Percentiles rank a stretch among this genome's conserved stretches.
These are phyloP conservation scores for Beris morrisii DNA, from an alignment of 2,888 invertebrate species.

Conservation along the genomic window DNA sequence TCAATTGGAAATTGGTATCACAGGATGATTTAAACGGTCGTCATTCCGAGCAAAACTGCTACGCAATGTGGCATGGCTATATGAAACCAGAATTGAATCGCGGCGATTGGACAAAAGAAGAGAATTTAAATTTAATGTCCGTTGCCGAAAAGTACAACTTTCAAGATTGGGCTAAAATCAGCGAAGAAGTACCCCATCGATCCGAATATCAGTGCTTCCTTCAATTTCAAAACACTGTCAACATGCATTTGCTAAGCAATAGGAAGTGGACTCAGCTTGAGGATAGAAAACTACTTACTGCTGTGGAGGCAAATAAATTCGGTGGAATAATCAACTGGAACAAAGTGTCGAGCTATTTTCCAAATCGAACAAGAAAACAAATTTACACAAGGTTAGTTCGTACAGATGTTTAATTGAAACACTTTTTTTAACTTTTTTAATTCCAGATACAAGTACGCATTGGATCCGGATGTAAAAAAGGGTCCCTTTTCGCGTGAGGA, in stretches of 20 bases:
- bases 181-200: conserved; percentile 61
- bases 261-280: conserved; percentile 70
- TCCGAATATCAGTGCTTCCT: conserved; percentile 72
- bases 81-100: conserved; percentile 70
- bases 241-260: conserved; percentile 40
- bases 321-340: conserved; percentile 76
- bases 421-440: neutral
- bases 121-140: conserved; percentile 56
- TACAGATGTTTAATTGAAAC: neutral
- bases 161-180: conserved; percentile 71
- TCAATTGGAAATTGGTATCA: conserved; percentile 53
- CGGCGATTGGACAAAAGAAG: conserved; percentile 58
- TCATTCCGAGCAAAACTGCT: conserved; percentile 67
- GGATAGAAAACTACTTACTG: conserved; percentile 64
- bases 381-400: conserved; percentile 62
- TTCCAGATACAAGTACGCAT: conserved; percentile 56
- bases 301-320: conserved; percentile 65
- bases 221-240: conserved; percentile 62
- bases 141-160: conserved; percentile 55
- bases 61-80: conserved; percentile 71
- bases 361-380: conserved; percentile 66
- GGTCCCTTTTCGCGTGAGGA: conserved; percentile 69
- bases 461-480: conserved; percentile 59
- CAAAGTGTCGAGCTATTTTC: conserved; percentile 65
- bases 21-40: conserved; percentile 55